Evolutionary conservation across 2,888 invertebrate genomes (phyloP).

Genomic region (Vanessa cardui): DNA sequence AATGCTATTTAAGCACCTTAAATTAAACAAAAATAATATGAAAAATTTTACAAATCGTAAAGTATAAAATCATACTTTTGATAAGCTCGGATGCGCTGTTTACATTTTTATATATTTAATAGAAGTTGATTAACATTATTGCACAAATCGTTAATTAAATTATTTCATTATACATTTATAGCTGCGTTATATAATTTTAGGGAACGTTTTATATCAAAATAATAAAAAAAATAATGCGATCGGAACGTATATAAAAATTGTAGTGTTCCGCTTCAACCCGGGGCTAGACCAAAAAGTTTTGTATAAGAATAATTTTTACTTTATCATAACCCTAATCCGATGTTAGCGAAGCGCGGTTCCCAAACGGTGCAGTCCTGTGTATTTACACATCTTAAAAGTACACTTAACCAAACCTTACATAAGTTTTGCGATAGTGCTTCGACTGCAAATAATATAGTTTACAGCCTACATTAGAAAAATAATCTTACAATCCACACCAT

Average conservation of each 20-base stretch:
- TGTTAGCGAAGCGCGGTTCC: conserved; percentile 35
- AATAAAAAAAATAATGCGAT: neutral
- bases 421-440: conserved; percentile 66
- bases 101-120: conserved; percentile 6
- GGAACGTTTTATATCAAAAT: neutral
- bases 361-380: conserved; percentile 58
- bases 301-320: conserved; percentile 33
- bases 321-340: conserved; percentile 25
- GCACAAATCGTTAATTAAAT: conserved; percentile 33
- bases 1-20: conserved; percentile 63
- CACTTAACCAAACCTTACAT: conserved; percentile 66
- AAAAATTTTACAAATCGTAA: neutral
- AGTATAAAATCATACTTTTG: conserved; percentile 19
- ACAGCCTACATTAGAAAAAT: conserved; percentile 62
- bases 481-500: conserved; percentile 52
- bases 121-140: conserved; percentile 32
- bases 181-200: conserved; percentile 7
- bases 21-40: conserved; percentile 23
- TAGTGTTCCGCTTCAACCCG: conserved; percentile 21
- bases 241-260: neutral
- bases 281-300: conserved; percentile 31
- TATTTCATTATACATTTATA: conserved; percentile 17
- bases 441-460: conserved; percentile 63
- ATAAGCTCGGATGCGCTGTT: conserved; percentile 21
- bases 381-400: conserved; percentile 77